Conservation (phyloP, 2,888 invertebrate species). For the Latrodectus elegans region DNA sequence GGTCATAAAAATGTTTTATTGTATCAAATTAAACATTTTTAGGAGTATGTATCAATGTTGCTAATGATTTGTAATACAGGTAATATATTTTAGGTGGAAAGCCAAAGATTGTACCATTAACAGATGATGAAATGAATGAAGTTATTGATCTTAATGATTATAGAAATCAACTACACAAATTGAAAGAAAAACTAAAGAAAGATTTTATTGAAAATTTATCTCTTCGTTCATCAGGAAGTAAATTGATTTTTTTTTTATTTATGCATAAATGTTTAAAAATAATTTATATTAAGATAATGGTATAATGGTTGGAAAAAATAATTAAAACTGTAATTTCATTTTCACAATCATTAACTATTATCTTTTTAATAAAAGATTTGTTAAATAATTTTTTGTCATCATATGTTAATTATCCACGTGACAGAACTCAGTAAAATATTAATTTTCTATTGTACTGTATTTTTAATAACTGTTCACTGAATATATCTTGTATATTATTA, state of each 20-base stretch:
- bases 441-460: too few relatives aligned
- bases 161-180: slow-evolving; percentile 81
- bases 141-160: slow-evolving; percentile 83
- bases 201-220: slow-evolving; percentile 87
- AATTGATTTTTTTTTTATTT: not conserved
- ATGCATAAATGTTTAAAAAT: not conserved
- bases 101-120: slow-evolving; percentile 79
- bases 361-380: too few relatives aligned
- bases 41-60: too few relatives aligned
- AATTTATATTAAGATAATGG: not conserved
- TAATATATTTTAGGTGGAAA: slow-evolving; percentile 31
- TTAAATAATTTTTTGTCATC: too few relatives aligned
- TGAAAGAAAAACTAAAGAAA: slow-evolving; percentile 84
- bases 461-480: too few relatives aligned
- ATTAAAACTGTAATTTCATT: not conserved
- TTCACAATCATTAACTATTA: too few relatives aligned
- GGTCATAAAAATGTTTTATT: not conserved
- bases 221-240: slow-evolving; percentile 84
- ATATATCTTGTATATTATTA: too few relatives aligned
- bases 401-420: too few relatives aligned
- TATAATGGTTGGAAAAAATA: not conserved
- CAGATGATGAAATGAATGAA: slow-evolving; percentile 83
- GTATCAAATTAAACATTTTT: not conserved
- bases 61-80: too few relatives aligned
- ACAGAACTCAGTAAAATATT: too few relatives aligned